These are phyloP conservation scores for Scatophagus argus DNA, from an alignment of 2,113 vertebrate species.

Conservation along the genomic window DNA sequence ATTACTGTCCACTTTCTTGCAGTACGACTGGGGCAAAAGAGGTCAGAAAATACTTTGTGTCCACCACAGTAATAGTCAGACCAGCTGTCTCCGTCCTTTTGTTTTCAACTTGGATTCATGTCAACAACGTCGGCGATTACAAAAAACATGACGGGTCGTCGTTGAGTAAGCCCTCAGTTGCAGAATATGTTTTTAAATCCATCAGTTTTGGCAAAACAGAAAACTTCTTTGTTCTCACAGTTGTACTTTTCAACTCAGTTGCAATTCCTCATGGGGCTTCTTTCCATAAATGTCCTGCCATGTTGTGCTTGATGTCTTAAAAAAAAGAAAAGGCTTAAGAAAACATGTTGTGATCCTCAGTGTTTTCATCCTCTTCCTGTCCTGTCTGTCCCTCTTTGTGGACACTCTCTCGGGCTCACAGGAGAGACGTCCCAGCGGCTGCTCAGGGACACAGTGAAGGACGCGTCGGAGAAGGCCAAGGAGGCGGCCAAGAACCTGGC, in stretches of 20 bases:
- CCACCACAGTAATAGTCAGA: background rate
- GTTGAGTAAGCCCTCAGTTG: too few relatives aligned
- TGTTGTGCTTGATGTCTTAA: background rate
- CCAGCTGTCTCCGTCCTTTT: background rate
- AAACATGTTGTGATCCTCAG: background rate
- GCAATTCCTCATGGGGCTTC: too few relatives aligned
- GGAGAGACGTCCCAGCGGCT: constrained; percentile 78
- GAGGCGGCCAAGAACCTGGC: constrained; percentile 81
- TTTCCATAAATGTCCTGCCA: background rate
- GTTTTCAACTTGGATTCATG: background rate
- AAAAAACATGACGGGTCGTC: too few relatives aligned
- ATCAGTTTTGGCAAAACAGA: too few relatives aligned
- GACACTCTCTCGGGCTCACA: constrained; percentile 35
- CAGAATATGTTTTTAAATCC: too few relatives aligned
- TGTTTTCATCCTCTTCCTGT: background rate
- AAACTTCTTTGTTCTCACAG: too few relatives aligned
- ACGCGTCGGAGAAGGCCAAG: constrained; percentile 76
- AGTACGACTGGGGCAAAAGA: too few relatives aligned
- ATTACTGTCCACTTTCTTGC: background rate
- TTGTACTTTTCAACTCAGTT: too few relatives aligned
- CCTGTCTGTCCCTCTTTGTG: background rate
- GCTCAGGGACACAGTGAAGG: constrained; percentile 77
- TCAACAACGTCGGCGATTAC: background rate
- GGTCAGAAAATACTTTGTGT: background rate
- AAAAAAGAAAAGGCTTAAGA: background rate